Percentiles rank a stretch among this genome's conserved stretches.
These are phyloP conservation scores for Trichechus manatus DNA, from an alignment of 2,113 vertebrate genomes.

Conservation along the genomic window DNA sequence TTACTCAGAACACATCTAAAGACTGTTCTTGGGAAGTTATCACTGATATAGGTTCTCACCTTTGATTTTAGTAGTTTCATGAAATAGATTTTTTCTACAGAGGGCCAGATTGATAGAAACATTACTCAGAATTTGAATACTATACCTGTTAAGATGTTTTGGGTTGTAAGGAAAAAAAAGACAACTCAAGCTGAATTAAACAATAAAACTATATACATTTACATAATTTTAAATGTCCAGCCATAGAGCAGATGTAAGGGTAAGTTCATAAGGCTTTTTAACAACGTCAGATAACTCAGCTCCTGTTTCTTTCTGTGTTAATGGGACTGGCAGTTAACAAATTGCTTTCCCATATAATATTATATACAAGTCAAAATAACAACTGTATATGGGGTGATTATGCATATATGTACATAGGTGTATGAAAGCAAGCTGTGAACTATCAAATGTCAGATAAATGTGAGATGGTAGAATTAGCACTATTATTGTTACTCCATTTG, in stretches of 20 bases:
- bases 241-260: not conserved
- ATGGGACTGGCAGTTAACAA: not conserved
- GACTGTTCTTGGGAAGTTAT: not conserved
- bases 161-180: not conserved
- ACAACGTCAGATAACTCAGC: not conserved
- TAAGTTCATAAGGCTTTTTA: not conserved
- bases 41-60: not conserved
- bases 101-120: not conserved
- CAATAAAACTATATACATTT: not conserved
- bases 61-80: not conserved
- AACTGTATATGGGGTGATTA: not conserved
- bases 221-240: not conserved
- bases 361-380: not conserved
- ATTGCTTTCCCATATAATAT: not conserved
- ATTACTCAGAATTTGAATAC: not conserved
- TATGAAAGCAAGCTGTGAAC: not conserved
- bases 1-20: not conserved
- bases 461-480: not conserved
- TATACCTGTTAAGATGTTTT: not conserved
- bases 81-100: not conserved
- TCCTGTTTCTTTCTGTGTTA: not conserved
- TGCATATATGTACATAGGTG: not conserved
- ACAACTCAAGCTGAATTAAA: not conserved
- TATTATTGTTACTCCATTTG: slow-evolving; percentile 28
- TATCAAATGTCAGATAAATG: not conserved